Percentiles rank a stretch among this genome's conserved stretches.
Conservation (phyloP, 37 sponge, comb jelly and placozoan species). For the Diacarnus erythraeanus region DNA sequence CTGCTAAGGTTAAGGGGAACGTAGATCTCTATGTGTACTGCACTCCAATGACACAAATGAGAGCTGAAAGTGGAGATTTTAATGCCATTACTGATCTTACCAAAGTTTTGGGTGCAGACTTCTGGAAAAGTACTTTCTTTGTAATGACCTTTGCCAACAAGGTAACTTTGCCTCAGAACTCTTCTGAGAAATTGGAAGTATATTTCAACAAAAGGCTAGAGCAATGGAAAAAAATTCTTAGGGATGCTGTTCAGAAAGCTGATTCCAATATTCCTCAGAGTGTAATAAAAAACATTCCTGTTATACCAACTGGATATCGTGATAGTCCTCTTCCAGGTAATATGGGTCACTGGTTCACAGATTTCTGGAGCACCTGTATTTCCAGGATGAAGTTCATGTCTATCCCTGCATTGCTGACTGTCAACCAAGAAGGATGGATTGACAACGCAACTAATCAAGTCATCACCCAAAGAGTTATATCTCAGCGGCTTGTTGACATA, state of each 20-base stretch:
- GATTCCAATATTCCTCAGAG: not conserved
- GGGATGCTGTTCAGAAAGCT: not conserved
- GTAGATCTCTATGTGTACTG: conserved; percentile 8
- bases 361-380: conserved; percentile 1
- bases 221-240: not conserved
- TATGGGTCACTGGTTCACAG: conserved; percentile 2
- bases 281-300: conserved; percentile 1
- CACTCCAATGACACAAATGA: not conserved
- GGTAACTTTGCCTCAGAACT: not conserved
- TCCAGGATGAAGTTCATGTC: not conserved
- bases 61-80: not conserved
- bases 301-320: conserved; percentile 4
- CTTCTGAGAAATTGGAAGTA: not conserved
- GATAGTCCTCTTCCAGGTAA: not conserved
- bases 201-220: not conserved
- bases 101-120: not conserved
- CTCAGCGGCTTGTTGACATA: not conserved
- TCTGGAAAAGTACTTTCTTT: conserved; percentile 3
- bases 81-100: conserved; percentile 3
- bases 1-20: not conserved
- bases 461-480: not conserved
- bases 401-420: conserved; percentile 4
- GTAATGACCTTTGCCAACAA: conserved; percentile 9
- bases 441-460: not conserved
- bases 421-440: conserved; percentile 7